These are phyloP conservation scores for Macropodus opercularis DNA, from an alignment of 2,797 vertebrate species.

Conservation along the genomic window DNA sequence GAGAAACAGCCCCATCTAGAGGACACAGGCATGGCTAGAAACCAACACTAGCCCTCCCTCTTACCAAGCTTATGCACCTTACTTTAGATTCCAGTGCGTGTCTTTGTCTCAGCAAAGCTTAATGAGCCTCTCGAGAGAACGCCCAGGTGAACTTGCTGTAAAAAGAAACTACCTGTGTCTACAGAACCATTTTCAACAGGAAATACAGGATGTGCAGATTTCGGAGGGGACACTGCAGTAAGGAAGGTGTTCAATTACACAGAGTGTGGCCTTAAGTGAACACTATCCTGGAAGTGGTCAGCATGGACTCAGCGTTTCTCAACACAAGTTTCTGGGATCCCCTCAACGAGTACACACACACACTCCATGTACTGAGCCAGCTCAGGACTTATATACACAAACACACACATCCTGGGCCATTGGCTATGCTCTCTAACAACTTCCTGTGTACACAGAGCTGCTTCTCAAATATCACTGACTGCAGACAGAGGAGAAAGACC, in stretches of 20 bases:
- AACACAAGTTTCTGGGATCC: slow-evolving; percentile 34
- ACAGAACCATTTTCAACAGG: slow-evolving; percentile 54
- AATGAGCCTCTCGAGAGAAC: slow-evolving; percentile 65
- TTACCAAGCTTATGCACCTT: slow-evolving; percentile 20
- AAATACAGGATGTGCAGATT: slow-evolving; percentile 69
- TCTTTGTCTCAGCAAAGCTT: slow-evolving; percentile 68
- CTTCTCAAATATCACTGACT: slow-evolving; percentile 77
- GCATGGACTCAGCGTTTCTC: slow-evolving; percentile 64
- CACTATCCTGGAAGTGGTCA: slow-evolving; percentile 61
- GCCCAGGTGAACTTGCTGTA: slow-evolving; percentile 63
- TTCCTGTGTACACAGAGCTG: slow-evolving; percentile 46
- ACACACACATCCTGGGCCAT: slow-evolving; percentile 40
- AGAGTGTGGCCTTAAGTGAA: slow-evolving; percentile 45
- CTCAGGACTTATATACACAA: slow-evolving; percentile 43
- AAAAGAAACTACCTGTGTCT: slow-evolving; percentile 66
- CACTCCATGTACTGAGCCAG: slow-evolving; percentile 34
- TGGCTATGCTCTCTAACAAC: slow-evolving; percentile 62
- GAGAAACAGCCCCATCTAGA: slow-evolving; percentile 78
- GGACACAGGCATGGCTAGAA: slow-evolving; percentile 30
- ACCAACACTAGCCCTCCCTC: background rate
- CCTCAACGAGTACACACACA: slow-evolving; percentile 26
- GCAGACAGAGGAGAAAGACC: slow-evolving; percentile 67
- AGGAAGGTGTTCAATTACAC: slow-evolving; percentile 63
- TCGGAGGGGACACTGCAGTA: slow-evolving; percentile 48
- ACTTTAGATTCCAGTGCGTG: slow-evolving; percentile 58